These are phyloP conservation scores for Botrylloides violaceus DNA, from an alignment of 23 tunicate genomes.

Conservation along the genomic window DNA sequence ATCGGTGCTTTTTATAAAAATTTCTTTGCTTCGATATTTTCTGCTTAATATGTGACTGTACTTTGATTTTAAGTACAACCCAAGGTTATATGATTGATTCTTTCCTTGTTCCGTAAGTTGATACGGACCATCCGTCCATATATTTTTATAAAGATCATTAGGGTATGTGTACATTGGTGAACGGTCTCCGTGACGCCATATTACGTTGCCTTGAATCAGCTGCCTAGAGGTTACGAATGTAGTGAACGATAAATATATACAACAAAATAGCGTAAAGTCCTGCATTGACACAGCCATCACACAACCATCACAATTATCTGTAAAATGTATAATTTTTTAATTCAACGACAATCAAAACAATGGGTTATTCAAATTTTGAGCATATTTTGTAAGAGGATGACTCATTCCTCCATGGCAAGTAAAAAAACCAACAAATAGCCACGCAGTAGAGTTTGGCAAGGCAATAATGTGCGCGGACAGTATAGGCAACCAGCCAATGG, in stretches of 20 bases:
- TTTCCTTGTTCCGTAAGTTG: conserved; percentile 1
- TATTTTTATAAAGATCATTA: conserved; percentile 4
- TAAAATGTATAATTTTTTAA: no score
- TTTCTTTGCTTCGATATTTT: neutral
- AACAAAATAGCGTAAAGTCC: neutral
- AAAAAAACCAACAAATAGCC: no score
- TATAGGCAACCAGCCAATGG: no score
- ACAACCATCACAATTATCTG: no score
- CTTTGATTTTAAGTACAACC: conserved; percentile 10
- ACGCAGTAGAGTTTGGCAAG: no score
- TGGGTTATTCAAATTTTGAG: no score
- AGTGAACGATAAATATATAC: neutral
- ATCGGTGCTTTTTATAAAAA: conserved; percentile 16
- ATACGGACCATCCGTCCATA: conserved; percentile 3
- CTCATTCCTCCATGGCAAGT: no score
- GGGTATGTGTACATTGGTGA: conserved; percentile 6
- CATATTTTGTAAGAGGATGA: no score
- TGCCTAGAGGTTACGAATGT: no score
- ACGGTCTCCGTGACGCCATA: conserved; percentile 16
- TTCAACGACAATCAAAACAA: no score
- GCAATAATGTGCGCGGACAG: no score
- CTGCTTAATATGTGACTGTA: neutral
- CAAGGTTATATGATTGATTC: neutral
- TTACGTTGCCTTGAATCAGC: conserved; percentile 6
- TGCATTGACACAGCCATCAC: neutral